Evolutionary conservation across 2,888 invertebrate genomes (phyloP).

Genomic region (Lysandra bellargus): DNA sequence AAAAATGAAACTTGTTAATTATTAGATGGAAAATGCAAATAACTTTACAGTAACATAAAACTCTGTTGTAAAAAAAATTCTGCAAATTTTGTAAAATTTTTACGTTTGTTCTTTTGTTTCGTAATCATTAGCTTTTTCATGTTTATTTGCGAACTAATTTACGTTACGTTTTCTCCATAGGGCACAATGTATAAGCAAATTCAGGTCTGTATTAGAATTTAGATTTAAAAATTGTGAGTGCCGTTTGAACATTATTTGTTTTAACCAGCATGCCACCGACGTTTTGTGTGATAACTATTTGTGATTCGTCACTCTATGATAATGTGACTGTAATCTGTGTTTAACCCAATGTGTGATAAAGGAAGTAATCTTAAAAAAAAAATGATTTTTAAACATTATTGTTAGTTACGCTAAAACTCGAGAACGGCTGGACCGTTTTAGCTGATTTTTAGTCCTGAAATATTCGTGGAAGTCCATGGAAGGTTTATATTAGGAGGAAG

Average conservation of each 20-base stretch:
- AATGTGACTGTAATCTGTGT: conserved; percentile 18
- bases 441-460: no score
- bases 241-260: conserved; percentile 59
- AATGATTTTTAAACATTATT: neutral
- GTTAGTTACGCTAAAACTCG: no score
- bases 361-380: neutral
- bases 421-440: no score
- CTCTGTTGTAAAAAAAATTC: no score
- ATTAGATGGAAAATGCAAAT: no score
- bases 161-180: conserved; percentile 70
- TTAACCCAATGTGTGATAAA: neutral
- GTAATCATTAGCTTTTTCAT: conserved; percentile 14
- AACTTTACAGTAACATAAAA: no score
- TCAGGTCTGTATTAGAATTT: conserved; percentile 73
- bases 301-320: conserved; percentile 40
- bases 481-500: no score
- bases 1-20: no score
- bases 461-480: no score
- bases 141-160: conserved; percentile 50
- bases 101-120: neutral
- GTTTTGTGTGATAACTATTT: conserved; percentile 40
- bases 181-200: conserved; percentile 79
- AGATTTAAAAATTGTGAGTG: conserved; percentile 59
- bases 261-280: conserved; percentile 54
- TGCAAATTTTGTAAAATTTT: neutral